These are phyloP conservation scores for Oplegnathus fasciatus DNA, from an alignment of 2,113 vertebrate genomes.

Conservation along the genomic window DNA sequence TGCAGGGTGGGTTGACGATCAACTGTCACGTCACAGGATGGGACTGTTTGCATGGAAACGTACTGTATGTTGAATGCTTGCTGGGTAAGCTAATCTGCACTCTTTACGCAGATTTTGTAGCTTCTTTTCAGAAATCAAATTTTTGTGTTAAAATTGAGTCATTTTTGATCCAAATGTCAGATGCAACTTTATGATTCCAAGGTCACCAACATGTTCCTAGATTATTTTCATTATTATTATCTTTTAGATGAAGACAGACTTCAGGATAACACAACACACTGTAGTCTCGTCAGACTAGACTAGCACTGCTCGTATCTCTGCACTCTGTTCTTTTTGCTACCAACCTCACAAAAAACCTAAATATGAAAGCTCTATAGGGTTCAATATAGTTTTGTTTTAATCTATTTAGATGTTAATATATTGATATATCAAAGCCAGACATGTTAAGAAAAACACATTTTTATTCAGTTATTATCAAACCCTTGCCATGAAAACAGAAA, in stretches of 20 bases:
- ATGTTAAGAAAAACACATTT: slow-evolving; percentile 32
- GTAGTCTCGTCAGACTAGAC: slow-evolving; percentile 10
- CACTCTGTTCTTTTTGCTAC: slow-evolving; percentile 48
- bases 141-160: background rate
- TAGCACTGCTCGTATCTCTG: slow-evolving; percentile 30
- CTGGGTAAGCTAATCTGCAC: slow-evolving; percentile 24
- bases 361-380: slow-evolving; percentile 29
- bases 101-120: slow-evolving; percentile 21
- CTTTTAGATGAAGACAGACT: slow-evolving; percentile 11
- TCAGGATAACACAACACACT: background rate
- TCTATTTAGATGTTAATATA: slow-evolving; percentile 73
- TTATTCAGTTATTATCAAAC: slow-evolving; percentile 32
- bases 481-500: slow-evolving; percentile 4
- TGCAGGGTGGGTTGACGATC: background rate
- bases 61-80: slow-evolving; percentile 21
- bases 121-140: slow-evolving; percentile 14
- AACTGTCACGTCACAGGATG: background rate
- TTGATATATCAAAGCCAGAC: slow-evolving; percentile 53
- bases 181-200: slow-evolving; percentile 52
- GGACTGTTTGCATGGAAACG: background rate
- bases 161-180: slow-evolving; percentile 21
- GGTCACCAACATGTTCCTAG: slow-evolving; percentile 6
- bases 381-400: slow-evolving; percentile 53
- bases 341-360: slow-evolving; percentile 19
- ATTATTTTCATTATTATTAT: slow-evolving; percentile 1